Base-by-base conservation (phyloP, 92 coral and sea anemone genomes). In the Diadumene lineata region DNA sequence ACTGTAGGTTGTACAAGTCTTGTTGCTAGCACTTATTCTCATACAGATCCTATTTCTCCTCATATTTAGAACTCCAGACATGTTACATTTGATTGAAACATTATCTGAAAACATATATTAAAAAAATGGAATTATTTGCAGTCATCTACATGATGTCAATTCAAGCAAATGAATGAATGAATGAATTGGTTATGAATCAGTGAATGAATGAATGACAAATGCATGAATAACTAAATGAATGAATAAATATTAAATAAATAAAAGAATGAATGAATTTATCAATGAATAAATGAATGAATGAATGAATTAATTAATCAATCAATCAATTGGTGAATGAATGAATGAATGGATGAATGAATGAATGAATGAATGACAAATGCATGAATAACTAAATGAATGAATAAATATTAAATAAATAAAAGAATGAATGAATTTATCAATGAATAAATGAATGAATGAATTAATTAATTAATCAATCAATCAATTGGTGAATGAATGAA, bases 51-150 rank as follows among this genome's bases (percentile, higher is more conserved):
- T 13, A 16, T 50, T 6, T 18, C 74, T 64, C 10, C 27, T 24
- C 50, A 3, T 70, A 13, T 58, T 23, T 16, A 70, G 16, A 32
- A 70, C 18, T 1, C 31, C 22, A 28, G 75, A 51, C 75, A 70
- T 70, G 48, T 70, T 55, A 1, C 75, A 70, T 21, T 70, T 46
- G n/a, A 70, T 29, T 24, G 46, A 25, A 17, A 31, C 26, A 23
- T 28, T 34, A 46, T 60, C 80, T 63, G 29, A 25, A 46, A 60
- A n/a, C n/a, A n/a, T n/a, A n/a, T n/a, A n/a, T n/a, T n/a, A n/a
- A n/a, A n/a, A n/a, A n/a, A n/a, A n/a, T n/a, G n/a, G n/a, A n/a
- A n/a, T n/a, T n/a, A n/a, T n/a, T n/a, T n/a, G n/a, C n/a, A n/a
- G n/a, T n/a, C n/a, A n/a, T n/a, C n/a, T n/a, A n/a, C n/a, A n/a